Evolutionary conservation across 2,113 vertebrate species (phyloP).

Genomic region (Neotoma lepida): DNA sequence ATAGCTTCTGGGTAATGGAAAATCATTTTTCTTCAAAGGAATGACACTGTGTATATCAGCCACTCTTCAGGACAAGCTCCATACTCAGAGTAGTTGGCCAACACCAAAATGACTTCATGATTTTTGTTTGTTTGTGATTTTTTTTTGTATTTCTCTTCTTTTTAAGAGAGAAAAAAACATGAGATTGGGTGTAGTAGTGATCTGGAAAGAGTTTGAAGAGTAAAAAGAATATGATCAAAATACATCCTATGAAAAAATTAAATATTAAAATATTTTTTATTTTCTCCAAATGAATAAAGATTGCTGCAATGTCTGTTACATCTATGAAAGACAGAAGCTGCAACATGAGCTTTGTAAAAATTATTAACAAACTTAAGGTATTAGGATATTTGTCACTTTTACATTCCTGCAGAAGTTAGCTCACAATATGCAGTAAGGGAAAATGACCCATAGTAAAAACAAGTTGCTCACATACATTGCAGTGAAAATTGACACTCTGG

Average conservation of each 20-base stretch:
- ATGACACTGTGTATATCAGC: not conserved
- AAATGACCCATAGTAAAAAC: not conserved
- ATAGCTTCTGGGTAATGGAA: not conserved
- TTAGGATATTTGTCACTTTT: not conserved
- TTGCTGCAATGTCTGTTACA: not conserved
- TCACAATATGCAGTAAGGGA: not conserved
- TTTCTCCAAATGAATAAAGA: conserved; percentile 17
- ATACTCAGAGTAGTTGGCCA: not conserved
- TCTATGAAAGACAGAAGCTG: not conserved
- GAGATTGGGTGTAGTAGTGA: not conserved
- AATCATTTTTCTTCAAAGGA: not conserved
- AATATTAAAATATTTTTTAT: not conserved
- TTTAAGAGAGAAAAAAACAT: not conserved
- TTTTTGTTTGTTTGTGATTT: not conserved
- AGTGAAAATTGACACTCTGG: not conserved
- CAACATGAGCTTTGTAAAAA: not conserved
- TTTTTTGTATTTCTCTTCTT: not conserved
- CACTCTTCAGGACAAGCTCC: not conserved
- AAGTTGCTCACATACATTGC: not conserved
- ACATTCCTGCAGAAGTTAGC: not conserved
- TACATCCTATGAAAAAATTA: not conserved
- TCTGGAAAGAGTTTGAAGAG: not conserved
- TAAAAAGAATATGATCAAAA: not conserved
- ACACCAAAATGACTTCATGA: too few species aligned
- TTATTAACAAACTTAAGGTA: not conserved